Evolutionary conservation across 1,140 invertebrate species (phyloP), one percentile per base, ranked within the genome.

Genomic region (Odontomachus brunneus): DNA sequence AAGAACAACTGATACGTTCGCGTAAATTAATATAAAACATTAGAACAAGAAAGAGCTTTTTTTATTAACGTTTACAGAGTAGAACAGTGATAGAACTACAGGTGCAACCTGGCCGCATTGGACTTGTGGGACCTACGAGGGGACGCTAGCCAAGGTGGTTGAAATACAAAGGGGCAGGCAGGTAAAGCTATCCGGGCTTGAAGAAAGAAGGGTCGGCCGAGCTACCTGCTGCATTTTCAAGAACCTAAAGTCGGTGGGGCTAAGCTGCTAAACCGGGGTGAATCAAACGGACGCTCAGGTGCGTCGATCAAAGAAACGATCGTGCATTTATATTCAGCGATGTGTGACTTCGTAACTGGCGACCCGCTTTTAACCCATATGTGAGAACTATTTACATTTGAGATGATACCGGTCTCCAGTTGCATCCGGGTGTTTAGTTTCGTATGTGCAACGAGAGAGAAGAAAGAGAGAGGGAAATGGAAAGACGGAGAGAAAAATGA

Each of bases 151-250:
- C 49, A 22, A 44, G 2, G n/a, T 22, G 12, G 24, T 82, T n/a
- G n/a, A 26, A 57, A 24, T 63, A 82, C 55, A 88, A 88, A 62
- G 76, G 7, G 15, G 11, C 85, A 82, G n/a, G 60, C 82, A 82
- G 62, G 63, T 74, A 72, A 69, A 24, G 29, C 33, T 73, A 72
- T 83, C 62, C 53, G 26, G 33, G 11, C 53, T 14, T 57, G n/a
- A 22, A 24, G 2, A n/a, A 33, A 26, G 84, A 33, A 26, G 84
- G 81, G 73, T 80, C 55, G 67, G 2, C 22, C n/a, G 29, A 66
- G 82, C 65, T 84, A 88, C 85, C 85, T 87, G 65, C 22, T 57
- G 22, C n/a, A 51, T 67, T 44, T 49, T 73, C 5, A 66, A 14
- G 26, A 80, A 48, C 75, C 51, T 59, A 51, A 71, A 44, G 48